These are phyloP conservation scores for Ophioderma brevispina DNA, from an alignment of 35 echinoderm and acorn worm species.

Conservation along the genomic window DNA sequence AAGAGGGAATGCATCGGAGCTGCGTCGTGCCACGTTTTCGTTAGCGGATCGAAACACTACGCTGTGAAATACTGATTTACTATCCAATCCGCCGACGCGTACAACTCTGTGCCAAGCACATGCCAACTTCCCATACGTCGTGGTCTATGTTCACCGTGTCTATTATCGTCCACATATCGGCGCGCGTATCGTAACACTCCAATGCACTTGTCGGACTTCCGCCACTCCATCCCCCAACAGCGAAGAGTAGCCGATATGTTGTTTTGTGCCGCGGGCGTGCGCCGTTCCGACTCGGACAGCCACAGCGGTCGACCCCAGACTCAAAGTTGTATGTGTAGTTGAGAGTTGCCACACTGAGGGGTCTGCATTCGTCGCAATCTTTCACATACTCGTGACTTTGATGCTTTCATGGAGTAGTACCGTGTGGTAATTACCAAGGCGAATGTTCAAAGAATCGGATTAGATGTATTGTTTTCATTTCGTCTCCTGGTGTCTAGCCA, in stretches of 20 bases:
- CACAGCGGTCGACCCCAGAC: constrained; percentile 7
- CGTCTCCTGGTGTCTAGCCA: constrained; percentile 65
- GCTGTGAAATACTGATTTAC: constrained; percentile 99
- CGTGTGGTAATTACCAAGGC: constrained; percentile 92
- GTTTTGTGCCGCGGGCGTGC: constrained; percentile 70
- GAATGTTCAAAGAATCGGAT: constrained; percentile 73
- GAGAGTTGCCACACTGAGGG: constrained; percentile 77
- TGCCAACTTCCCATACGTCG: constrained; percentile 87
- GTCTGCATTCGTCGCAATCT: constrained; percentile 69
- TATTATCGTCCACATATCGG: constrained; percentile 87
- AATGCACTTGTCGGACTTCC: constrained; percentile 96
- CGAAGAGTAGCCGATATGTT: constrained; percentile 83
- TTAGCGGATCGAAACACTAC: constrained; percentile 82
- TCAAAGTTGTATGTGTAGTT: constrained; percentile 96
- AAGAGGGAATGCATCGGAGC: constrained; percentile 96
- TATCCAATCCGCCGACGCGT: constrained; percentile 89
- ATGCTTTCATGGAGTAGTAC: constrained; percentile 97
- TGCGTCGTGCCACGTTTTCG: constrained; percentile 80
- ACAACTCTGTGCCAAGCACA: constrained; percentile 70
- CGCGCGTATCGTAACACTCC: constrained; percentile 95
- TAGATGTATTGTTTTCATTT: constrained; percentile 48
- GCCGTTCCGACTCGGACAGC: constrained; percentile 74
- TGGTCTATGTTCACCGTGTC: constrained; percentile 83
- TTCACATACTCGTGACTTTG: constrained; percentile 76
- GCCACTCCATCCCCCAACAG: constrained; percentile 96